These are phyloP conservation scores for Aleiodes alternator DNA, from an alignment of 2,888 invertebrate species.

Conservation along the genomic window DNA sequence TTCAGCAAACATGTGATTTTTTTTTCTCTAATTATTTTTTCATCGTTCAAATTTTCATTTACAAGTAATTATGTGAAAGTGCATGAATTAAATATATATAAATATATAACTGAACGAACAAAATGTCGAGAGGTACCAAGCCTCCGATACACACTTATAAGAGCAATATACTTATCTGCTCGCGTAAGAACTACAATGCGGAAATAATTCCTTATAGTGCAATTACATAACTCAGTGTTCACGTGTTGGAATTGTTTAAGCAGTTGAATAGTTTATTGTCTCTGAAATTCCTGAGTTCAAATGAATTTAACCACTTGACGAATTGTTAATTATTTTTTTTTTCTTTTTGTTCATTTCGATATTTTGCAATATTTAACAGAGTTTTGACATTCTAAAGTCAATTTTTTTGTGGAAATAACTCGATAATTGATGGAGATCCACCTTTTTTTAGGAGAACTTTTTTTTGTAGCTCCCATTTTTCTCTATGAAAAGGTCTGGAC, in stretches of 20 bases:
- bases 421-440: too few species aligned
- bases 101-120: neutral
- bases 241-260: conserved; percentile 5
- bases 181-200: conserved; percentile 25
- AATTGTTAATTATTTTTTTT: too few species aligned
- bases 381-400: neutral
- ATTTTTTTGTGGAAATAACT: neutral
- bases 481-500: too few species aligned
- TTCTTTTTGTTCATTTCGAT: neutral
- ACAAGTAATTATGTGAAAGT: conserved; percentile 21
- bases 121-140: conserved; percentile 1
- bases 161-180: conserved; percentile 1
- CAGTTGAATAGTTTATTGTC: conserved; percentile 15
- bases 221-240: conserved; percentile 25
- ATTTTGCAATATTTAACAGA: neutral
- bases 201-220: conserved; percentile 17
- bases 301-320: neutral
- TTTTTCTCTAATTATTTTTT: neutral
- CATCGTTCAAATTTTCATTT: neutral
- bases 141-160: neutral
- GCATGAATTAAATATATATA: neutral
- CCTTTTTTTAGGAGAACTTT: too few species aligned
- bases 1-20: conserved; percentile 5
- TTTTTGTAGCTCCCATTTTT: neutral
- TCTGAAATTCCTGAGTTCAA: neutral